Percentiles rank a stretch among this genome's conserved stretches.
phyloP scores from a whole-genome alignment of 2,797 vertebrate species.

The Lithobates sylvaticus region DNA sequence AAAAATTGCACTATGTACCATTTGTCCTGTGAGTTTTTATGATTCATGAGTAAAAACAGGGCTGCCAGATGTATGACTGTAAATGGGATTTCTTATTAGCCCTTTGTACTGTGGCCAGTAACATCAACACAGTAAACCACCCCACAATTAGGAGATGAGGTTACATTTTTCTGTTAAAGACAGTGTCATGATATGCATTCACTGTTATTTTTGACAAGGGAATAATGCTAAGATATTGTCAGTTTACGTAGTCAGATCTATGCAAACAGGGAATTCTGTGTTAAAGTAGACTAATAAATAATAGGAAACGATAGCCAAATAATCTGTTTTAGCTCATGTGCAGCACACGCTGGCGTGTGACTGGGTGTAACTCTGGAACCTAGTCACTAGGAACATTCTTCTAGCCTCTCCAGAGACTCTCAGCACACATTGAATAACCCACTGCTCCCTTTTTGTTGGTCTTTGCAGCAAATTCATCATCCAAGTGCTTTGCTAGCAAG shows the following conservation, averaged over 20 bases:
- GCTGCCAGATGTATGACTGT: conserved; percentile 25
- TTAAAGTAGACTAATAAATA: conserved; percentile 32
- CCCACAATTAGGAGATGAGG: conserved; percentile 6
- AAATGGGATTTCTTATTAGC: conserved; percentile 19
- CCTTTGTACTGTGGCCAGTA: conserved; percentile 27
- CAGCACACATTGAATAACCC: conserved; percentile 33
- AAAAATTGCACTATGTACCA: not conserved
- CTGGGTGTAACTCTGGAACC: conserved; percentile 48
- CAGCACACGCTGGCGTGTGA: conserved; percentile 36
- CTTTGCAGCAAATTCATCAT: conserved; percentile 42
- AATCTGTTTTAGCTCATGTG: conserved; percentile 29
- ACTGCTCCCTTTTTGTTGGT: conserved; percentile 21
- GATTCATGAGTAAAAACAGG: conserved; percentile 25
- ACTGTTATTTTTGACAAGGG: conserved; percentile 8
- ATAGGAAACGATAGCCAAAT: conserved; percentile 11
- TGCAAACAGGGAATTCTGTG: conserved; percentile 2
- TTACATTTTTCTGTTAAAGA: not conserved
- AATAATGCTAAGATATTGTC: conserved; percentile 10
- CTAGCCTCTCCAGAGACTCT: conserved; percentile 32
- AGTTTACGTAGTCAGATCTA: conserved; percentile 24
- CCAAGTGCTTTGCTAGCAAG: conserved; percentile 44
- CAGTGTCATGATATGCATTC: not conserved
- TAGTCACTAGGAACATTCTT: conserved; percentile 50
- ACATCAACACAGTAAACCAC: conserved; percentile 4
- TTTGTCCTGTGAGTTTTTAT: conserved; percentile 7